These are phyloP conservation scores for Carassius carassius DNA, from an alignment of 2,113 vertebrate species.

Conservation along the genomic window DNA sequence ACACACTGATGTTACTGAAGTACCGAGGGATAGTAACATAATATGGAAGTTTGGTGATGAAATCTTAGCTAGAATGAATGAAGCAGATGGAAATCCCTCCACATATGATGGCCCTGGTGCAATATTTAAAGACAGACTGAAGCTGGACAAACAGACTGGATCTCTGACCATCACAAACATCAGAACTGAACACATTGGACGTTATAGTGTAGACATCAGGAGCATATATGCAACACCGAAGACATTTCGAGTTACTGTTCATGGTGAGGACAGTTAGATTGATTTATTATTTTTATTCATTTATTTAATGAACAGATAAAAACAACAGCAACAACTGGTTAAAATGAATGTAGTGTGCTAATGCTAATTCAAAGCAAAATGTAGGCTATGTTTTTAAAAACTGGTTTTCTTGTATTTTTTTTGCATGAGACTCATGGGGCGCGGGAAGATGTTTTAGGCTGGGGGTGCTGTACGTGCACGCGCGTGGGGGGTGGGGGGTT, in stretches of 20 bases:
- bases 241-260: background rate
- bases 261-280: background rate
- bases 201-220: background rate
- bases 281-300: background rate
- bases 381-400: too few relatives aligned
- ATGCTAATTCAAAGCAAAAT: too few relatives aligned
- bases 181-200: background rate
- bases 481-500: too few relatives aligned
- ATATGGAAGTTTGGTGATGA: background rate
- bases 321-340: background rate
- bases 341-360: too few relatives aligned
- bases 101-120: background rate
- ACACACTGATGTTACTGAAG: background rate
- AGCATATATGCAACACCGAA: accelerated
- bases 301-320: background rate
- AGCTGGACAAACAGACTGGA: background rate
- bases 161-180: background rate
- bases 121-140: background rate
- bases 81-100: background rate
- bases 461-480: too few relatives aligned
- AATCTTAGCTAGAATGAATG: background rate
- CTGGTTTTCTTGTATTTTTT: too few relatives aligned
- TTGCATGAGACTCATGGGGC: too few relatives aligned
- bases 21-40: background rate
- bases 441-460: too few relatives aligned